Evolutionary conservation across 2,888 invertebrate species (phyloP).

Genomic region (Tetranychus piercei): DNA sequence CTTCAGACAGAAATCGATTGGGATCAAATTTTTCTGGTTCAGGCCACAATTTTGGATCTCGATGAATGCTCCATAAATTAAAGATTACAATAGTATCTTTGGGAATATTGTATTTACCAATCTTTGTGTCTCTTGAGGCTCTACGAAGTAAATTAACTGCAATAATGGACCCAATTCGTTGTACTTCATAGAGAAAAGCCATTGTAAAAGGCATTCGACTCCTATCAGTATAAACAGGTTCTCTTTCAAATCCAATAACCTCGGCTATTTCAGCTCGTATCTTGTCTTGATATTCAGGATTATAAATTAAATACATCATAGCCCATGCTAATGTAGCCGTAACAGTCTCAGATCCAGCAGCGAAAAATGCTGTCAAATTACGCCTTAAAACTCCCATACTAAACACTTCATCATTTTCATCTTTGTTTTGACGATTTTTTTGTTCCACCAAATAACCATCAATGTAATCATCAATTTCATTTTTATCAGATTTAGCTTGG

Average conservation of each 20-base stretch:
- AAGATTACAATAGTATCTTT: not conserved
- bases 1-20: not conserved
- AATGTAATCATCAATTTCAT: conserved; percentile 5
- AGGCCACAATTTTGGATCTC: not conserved
- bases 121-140: not conserved
- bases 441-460: conserved; percentile 25
- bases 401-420: not conserved
- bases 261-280: conserved; percentile 70
- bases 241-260: conserved; percentile 46
- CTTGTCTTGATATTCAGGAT: conserved; percentile 57
- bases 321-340: conserved; percentile 75
- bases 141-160: not conserved
- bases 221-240: conserved; percentile 62
- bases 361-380: conserved; percentile 39
- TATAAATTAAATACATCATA: conserved; percentile 64
- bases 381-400: conserved; percentile 19
- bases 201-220: conserved; percentile 62
- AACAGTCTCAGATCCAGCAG: conserved; percentile 82
- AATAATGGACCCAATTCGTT: not conserved
- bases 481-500: conserved; percentile 2
- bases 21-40: not conserved
- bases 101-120: not conserved
- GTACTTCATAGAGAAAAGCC: conserved; percentile 34
- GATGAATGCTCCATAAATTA: not conserved
- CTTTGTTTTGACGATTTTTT: conserved; percentile 21